Conservation (phyloP, 2,797 vertebrate species). For the Ceyx erithaca region DNA sequence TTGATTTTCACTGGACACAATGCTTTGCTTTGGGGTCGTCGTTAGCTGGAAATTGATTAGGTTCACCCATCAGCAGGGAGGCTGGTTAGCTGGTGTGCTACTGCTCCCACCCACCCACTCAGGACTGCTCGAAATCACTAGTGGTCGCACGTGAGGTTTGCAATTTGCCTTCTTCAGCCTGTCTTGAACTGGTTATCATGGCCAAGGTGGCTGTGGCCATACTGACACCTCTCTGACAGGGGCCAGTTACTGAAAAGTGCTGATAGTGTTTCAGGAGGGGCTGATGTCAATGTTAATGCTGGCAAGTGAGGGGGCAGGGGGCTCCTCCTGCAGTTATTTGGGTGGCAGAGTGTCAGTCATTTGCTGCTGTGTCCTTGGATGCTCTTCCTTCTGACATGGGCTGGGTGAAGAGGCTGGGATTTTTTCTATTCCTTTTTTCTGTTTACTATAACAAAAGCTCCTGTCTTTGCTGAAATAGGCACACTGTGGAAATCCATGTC, state of each 20-base stretch:
- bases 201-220: background rate
- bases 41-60: constrained; percentile 49
- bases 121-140: background rate
- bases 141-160: background rate
- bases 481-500: background rate
- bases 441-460: background rate
- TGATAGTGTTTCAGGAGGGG: background rate
- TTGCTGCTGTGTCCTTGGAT: background rate
- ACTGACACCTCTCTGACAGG: background rate
- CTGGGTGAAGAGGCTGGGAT: background rate
- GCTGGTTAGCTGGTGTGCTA: background rate
- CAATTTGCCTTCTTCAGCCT: background rate
- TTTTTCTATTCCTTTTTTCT: background rate
- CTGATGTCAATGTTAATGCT: background rate
- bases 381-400: background rate
- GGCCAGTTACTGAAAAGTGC: background rate
- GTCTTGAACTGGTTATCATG: background rate
- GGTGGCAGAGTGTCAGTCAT: background rate
- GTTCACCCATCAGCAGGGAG: background rate
- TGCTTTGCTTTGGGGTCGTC: constrained; percentile 31
- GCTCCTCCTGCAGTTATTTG: background rate
- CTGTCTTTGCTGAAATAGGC: background rate
- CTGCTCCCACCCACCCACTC: background rate
- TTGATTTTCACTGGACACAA: constrained; percentile 60
- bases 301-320: too few relatives aligned